Percentiles rank a stretch among this genome's conserved stretches.
These are phyloP conservation scores for Onychomys torridus DNA, from an alignment of 2,797 vertebrate genomes.

Conservation along the genomic window DNA sequence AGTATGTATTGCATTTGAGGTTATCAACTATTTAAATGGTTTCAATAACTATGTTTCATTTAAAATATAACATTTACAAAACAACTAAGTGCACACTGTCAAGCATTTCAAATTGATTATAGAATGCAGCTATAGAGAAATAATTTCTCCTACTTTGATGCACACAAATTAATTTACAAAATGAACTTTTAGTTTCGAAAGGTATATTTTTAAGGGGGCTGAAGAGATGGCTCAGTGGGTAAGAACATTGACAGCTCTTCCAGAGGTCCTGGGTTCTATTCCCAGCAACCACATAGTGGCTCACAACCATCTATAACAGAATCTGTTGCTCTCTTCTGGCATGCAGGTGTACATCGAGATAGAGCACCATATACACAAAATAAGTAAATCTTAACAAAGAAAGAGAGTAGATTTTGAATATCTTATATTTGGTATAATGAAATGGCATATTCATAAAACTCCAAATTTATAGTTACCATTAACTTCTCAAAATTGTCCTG, in stretches of 20 bases:
- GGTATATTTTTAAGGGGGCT: not conserved
- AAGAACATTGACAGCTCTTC: not conserved
- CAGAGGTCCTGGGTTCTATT: not conserved
- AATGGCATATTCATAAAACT: not conserved
- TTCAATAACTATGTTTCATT: not conserved
- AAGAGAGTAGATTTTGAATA: not conserved
- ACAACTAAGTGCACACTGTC: not conserved
- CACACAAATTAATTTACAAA: not conserved
- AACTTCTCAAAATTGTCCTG: constrained; percentile 21
- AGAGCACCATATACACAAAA: not conserved
- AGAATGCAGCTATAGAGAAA: not conserved
- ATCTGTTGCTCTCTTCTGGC: not conserved
- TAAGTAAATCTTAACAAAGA: not conserved
- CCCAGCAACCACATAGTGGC: not conserved
- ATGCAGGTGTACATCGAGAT: not conserved
- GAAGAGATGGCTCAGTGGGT: not conserved
- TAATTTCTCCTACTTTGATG: not conserved
- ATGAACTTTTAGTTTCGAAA: constrained; percentile 24
- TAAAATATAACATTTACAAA: not conserved
- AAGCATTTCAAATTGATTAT: constrained; percentile 16
- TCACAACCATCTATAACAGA: not conserved
- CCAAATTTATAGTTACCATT: not conserved
- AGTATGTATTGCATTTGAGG: not conserved
- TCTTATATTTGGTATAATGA: not conserved
- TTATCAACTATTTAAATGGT: not conserved